These are phyloP conservation scores for Pseudochirops corinnae DNA, from an alignment of 2,797 vertebrate species.

Conservation along the genomic window DNA sequence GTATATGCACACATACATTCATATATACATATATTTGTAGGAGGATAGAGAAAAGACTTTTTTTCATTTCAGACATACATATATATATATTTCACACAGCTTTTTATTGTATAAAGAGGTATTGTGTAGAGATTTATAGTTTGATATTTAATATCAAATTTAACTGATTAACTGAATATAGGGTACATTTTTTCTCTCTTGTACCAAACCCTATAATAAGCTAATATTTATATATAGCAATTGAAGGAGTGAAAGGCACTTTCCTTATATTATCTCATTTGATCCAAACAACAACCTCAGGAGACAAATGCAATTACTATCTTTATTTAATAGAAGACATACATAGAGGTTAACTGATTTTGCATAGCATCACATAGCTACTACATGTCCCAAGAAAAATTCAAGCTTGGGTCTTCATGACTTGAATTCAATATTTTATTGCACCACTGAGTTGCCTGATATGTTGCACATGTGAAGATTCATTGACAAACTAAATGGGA, in stretches of 20 bases:
- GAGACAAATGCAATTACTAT: neutral
- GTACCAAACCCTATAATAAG: neutral
- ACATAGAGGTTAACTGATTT: neutral
- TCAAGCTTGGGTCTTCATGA: neutral
- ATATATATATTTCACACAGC: too few relatives aligned
- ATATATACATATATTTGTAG: neutral
- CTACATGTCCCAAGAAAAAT: neutral
- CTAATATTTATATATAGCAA: neutral
- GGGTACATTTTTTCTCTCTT: neutral
- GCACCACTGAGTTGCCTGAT: neutral
- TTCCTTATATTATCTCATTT: neutral
- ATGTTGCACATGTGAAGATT: neutral
- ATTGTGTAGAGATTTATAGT: neutral
- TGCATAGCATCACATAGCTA: neutral
- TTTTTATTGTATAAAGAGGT: too few relatives aligned
- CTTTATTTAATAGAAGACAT: neutral
- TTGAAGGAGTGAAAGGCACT: neutral
- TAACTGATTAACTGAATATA: neutral
- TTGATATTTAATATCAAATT: neutral
- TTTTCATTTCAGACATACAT: too few relatives aligned
- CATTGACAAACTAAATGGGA: neutral
- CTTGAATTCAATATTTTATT: neutral
- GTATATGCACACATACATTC: neutral
- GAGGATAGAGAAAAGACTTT: neutral
- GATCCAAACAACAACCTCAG: neutral